Conservation (phyloP, 1,140 invertebrate genomes). For the Condylostylus longicornis region DNA sequence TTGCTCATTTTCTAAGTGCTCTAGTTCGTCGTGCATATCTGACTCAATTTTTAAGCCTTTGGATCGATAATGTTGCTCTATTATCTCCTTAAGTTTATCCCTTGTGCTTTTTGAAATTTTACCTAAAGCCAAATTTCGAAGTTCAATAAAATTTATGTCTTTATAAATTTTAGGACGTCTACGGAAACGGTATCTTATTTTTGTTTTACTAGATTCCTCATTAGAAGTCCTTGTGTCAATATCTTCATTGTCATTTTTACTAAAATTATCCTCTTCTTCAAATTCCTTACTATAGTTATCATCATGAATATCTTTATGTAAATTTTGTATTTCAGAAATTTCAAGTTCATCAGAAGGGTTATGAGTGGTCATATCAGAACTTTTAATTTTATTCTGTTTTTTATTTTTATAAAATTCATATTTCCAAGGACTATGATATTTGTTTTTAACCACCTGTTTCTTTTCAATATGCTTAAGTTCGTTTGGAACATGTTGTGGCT, state of each 20-base stretch:
- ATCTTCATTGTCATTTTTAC: conserved; percentile 16
- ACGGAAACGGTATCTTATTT: conserved; percentile 4
- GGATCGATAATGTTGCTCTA: conserved; percentile 25
- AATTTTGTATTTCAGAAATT: too few relatives aligned
- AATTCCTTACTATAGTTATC: background rate
- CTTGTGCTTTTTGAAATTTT: conserved; percentile 19
- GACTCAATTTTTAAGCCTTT: conserved; percentile 26
- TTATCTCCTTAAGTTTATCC: conserved; percentile 21
- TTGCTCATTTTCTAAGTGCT: conserved; percentile 3
- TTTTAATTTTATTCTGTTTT: too few relatives aligned
- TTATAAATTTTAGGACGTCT: conserved; percentile 12
- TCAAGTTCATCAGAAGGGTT: too few relatives aligned
- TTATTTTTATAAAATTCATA: too few relatives aligned
- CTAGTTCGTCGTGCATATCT: conserved; percentile 14
- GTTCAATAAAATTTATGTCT: conserved; percentile 26
- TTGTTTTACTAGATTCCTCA: too few relatives aligned
- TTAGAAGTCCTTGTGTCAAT: conserved; percentile 13
- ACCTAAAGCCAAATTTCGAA: conserved; percentile 20
- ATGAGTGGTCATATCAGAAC: too few relatives aligned
- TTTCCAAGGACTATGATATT: too few relatives aligned
- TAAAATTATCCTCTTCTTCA: conserved; percentile 18
- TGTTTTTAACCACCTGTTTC: too few relatives aligned
- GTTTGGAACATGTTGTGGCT: too few relatives aligned
- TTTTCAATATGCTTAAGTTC: too few relatives aligned
- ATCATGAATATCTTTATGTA: too few relatives aligned